Percentiles rank a stretch among this genome's conserved stretches.
These are phyloP conservation scores for Scolanthus callimorphus DNA, from an alignment of 92 coral and sea anemone genomes.

Conservation along the genomic window DNA sequence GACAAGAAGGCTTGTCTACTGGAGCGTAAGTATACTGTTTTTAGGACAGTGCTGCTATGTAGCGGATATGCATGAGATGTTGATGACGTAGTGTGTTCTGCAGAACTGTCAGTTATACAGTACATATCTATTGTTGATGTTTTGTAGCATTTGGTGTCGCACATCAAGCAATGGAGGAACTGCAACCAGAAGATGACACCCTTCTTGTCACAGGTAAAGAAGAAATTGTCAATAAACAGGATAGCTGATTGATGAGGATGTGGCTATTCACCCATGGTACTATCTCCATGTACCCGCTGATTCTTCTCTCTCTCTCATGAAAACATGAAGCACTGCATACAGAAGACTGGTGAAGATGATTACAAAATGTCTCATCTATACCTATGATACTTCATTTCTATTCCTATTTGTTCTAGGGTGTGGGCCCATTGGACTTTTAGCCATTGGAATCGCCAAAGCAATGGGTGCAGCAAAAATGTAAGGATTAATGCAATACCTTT, in stretches of 20 bases:
- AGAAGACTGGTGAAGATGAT: not conserved
- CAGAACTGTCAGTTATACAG: too few relatives aligned
- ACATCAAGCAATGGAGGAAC: constrained; percentile 72
- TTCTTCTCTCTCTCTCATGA: too few relatives aligned
- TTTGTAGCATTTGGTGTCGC: constrained; percentile 79
- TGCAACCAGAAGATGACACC: constrained; percentile 50
- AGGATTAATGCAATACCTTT: too few relatives aligned
- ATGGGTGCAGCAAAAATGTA: constrained; percentile 80
- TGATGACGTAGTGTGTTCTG: not conserved
- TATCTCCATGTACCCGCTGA: too few relatives aligned
- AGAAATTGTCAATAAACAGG: too few relatives aligned
- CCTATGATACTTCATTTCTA: not conserved
- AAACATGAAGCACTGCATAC: too few relatives aligned
- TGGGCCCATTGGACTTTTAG: constrained; percentile 74
- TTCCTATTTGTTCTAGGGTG: too few relatives aligned
- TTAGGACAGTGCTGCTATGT: too few relatives aligned
- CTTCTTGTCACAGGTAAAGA: constrained; percentile 60
- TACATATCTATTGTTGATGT: too few relatives aligned
- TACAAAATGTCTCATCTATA: not conserved
- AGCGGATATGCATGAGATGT: too few relatives aligned
- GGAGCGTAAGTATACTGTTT: constrained; percentile 72
- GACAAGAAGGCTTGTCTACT: constrained; percentile 61
- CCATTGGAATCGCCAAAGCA: constrained; percentile 69
- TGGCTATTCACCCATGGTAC: too few relatives aligned
- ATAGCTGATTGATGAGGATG: too few relatives aligned